Conservation (phyloP, 2,888 invertebrate species). For the Leucophenga maculata region DNA sequence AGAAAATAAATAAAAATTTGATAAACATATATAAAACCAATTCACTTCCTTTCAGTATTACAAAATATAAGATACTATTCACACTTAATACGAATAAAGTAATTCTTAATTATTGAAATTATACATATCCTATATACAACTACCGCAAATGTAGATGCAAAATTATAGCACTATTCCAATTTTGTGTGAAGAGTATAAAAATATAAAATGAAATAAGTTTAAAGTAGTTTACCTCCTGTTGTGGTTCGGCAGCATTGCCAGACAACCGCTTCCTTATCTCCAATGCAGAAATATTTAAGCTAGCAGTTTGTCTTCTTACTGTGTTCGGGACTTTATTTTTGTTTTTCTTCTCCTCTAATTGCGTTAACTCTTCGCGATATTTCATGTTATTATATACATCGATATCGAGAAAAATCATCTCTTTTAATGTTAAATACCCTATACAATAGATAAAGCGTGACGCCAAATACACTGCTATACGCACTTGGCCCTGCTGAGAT, state of each 20-base stretch:
- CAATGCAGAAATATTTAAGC: constrained; percentile 69
- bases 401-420: constrained; percentile 87
- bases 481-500: constrained; percentile 30
- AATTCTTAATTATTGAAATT: too few species aligned
- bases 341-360: constrained; percentile 65
- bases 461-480: constrained; percentile 70
- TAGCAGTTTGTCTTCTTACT: constrained; percentile 58
- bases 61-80: too few species aligned
- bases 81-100: too few species aligned
- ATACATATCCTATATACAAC: too few species aligned
- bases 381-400: constrained; percentile 88
- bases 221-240: constrained; percentile 65
- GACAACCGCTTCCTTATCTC: constrained; percentile 70
- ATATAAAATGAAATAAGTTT: neutral
- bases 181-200: neutral
- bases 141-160: neutral
- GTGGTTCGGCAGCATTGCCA: constrained; percentile 68
- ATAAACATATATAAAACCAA: neutral
- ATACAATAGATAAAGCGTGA: constrained; percentile 76
- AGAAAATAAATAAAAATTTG: constrained; percentile 29
- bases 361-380: constrained; percentile 75
- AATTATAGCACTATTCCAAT: neutral
- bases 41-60: too few species aligned
- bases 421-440: constrained; percentile 85
- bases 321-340: constrained; percentile 66